A percentile compares a stretch with the other conserved stretches of the same genome.
phyloP scores from a whole-genome alignment of 2,113 vertebrate species.

The Channa argus region DNA sequence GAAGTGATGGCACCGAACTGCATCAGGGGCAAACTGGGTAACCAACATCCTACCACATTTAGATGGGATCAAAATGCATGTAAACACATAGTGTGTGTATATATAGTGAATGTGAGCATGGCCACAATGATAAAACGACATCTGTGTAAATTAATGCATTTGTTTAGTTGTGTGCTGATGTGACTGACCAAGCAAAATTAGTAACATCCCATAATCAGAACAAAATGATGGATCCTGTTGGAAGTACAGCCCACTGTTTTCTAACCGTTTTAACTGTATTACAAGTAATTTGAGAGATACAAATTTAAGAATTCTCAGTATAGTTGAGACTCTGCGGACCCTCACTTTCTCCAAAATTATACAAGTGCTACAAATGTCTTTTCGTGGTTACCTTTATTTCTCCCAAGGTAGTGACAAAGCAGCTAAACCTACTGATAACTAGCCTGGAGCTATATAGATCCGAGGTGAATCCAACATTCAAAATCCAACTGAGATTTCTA shows the following conservation, averaged over 20 bases:
- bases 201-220: not conserved
- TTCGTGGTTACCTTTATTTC: slow-evolving; percentile 7
- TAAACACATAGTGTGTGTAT: not conserved
- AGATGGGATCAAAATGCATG: not conserved
- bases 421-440: slow-evolving; percentile 1
- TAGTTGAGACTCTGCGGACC: not conserved
- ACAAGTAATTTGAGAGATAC: not conserved
- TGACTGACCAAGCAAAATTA: not conserved
- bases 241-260: not conserved
- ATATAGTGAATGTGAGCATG: not conserved
- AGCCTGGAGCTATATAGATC: not conserved
- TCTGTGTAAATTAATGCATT: not conserved
- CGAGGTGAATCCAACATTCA: too few relatives aligned
- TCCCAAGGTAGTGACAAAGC: slow-evolving; percentile 31
- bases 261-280: not conserved
- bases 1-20: not conserved
- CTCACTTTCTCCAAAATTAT: not conserved
- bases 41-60: not conserved
- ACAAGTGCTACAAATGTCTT: not conserved
- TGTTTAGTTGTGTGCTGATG: slow-evolving; percentile 6
- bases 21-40: not conserved
- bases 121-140: not conserved
- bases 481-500: too few relatives aligned
- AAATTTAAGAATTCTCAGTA: not conserved
- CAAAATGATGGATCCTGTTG: not conserved